Evolutionary conservation across 2,797 vertebrate species (phyloP), one percentile per base, ranked within the genome.

Genomic region (Smutsia temminckii): DNA sequence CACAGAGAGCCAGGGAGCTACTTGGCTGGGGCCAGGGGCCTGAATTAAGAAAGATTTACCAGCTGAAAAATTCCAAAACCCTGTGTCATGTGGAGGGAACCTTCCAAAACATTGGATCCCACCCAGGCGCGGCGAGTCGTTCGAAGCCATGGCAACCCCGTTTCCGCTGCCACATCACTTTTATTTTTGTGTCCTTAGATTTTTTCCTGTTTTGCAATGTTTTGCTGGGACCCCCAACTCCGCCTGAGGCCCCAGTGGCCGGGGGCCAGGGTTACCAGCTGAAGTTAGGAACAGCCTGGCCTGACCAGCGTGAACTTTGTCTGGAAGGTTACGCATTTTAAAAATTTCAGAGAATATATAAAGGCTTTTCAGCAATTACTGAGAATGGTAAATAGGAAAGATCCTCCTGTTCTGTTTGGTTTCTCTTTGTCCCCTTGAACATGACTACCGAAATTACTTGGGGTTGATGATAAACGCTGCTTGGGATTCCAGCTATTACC

Each of bases 21-120:
- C 86, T 96, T 97, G 98, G 98, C 98, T 98, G 97, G 98, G 97
- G 97, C 98, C 98, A 98, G 98, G 98, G 99, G 98, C 98, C 98
- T 99, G 98, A 98, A 98, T 98, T 99, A 99, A 98, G 98, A 98
- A 98, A 98, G 99, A 99, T 99, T 99, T 99, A 99, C 98, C 98
- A 99, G 98, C 98, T 98, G 98, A 98, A 98, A 98, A 98, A 98
- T 98, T 99, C 99, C 99, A 99, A 98, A 98, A 98, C 98, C 98
- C 98, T 99, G 99, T 98, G 99, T 99, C 99, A 99, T 98, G 96
- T 93, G 94, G 96, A 98, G 98, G 98, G 98, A 99, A 99, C 98
- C 98, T 99, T 99, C 99, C 99, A 99, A 99, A 99, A 99, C 99
- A 99, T 98, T 98, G 98, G 98, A 98, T 98, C 98, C 98, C 98